Evolutionary conservation across 2,113 vertebrate genomes (phyloP).

Genomic region (Melospiza melodia): DNA sequence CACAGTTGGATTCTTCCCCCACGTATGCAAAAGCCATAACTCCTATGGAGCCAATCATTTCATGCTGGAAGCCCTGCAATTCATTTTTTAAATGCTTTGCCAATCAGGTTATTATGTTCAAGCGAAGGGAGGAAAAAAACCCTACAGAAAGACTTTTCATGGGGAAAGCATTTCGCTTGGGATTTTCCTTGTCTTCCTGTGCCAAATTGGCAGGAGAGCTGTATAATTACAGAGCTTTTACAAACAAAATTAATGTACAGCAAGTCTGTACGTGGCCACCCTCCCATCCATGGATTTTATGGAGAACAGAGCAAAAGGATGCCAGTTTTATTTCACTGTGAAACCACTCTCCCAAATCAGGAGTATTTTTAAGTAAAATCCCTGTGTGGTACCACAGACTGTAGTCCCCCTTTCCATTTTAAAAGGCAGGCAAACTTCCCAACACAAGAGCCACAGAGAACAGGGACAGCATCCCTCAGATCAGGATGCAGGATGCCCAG

Average conservation of each 20-base stretch:
- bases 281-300: neutral
- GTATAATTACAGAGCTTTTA: constrained; percentile 13
- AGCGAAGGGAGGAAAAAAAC: neutral
- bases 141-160: neutral
- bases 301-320: neutral
- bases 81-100: neutral
- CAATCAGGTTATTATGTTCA: neutral
- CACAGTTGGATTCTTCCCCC: neutral
- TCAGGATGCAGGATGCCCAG: neutral
- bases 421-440: neutral
- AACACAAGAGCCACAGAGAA: rapidly evolving
- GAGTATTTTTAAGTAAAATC: neutral
- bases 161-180: constrained; percentile 10
- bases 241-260: constrained; percentile 53
- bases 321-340: neutral
- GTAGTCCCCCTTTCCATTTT: neutral
- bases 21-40: neutral
- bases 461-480: neutral
- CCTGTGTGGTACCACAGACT: rapidly evolving
- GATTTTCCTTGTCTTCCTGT: constrained; percentile 3
- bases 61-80: neutral
- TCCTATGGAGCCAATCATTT: neutral
- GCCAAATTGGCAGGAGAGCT: constrained; percentile 43
- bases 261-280: constrained; percentile 32
- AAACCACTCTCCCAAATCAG: neutral